phyloP scores from a whole-genome alignment of 1,140 invertebrate species.

The Neodiprion virginianus region DNA sequence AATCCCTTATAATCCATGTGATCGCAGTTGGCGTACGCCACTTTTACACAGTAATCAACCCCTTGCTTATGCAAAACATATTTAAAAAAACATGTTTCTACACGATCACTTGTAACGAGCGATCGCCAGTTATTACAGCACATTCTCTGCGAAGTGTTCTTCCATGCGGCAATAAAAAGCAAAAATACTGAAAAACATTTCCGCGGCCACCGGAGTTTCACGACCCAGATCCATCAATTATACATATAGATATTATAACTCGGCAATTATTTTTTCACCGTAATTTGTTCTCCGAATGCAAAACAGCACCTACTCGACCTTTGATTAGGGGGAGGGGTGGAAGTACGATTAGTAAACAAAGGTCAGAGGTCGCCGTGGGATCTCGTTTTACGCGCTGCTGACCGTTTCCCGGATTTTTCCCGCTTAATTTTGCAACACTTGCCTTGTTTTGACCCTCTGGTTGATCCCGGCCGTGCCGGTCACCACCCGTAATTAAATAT shows the following conservation, averaged over 20 bases:
- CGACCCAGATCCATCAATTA: not conserved
- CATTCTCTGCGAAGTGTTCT: too few species aligned
- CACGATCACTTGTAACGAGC: too few species aligned
- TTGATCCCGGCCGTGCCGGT: not conserved
- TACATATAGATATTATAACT: not conserved
- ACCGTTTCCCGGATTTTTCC: not conserved
- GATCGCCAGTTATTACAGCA: too few species aligned
- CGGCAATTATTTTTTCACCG: not conserved
- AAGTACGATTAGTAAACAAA: not conserved
- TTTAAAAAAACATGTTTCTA: too few species aligned
- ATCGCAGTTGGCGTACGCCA: too few species aligned
- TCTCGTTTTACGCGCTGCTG: not conserved
- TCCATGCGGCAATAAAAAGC: not conserved
- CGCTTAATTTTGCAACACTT: slow-evolving; percentile 3
- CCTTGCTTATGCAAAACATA: too few species aligned
- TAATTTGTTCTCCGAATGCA: not conserved
- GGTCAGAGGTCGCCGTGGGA: not conserved
- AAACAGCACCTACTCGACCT: not conserved
- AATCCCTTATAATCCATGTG: too few species aligned
- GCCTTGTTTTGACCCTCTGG: not conserved
- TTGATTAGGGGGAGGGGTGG: not conserved
- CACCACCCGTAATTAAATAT: slow-evolving; percentile 2
- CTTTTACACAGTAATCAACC: too few species aligned
- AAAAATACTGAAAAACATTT: not conserved
- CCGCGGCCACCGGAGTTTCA: not conserved